Conservation (phyloP, 2,113 vertebrate genomes). For the Chloropsis cyanopogon region DNA sequence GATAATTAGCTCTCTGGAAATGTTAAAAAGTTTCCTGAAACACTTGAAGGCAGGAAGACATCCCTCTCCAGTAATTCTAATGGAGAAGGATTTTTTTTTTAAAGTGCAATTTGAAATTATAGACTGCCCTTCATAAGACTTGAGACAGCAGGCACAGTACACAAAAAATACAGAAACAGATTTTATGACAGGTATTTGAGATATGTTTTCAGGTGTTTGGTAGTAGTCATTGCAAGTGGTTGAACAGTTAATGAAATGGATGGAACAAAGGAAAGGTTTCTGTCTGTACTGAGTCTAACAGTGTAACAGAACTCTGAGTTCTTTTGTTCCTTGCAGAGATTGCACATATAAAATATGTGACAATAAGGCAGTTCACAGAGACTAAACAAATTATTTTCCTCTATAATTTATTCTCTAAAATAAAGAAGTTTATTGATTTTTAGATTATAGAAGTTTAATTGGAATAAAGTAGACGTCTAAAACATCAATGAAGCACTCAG, state of each 20-base stretch:
- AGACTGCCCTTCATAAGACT: neutral
- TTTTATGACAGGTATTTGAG: neutral
- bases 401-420: slow-evolving; percentile 30
- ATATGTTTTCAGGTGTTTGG: neutral
- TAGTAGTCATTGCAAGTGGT: neutral
- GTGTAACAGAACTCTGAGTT: neutral
- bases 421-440: slow-evolving; percentile 49
- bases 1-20: neutral
- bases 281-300: neutral
- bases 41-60: neutral
- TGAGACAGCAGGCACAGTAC: neutral
- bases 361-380: slow-evolving; percentile 30
- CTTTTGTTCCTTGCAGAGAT: neutral
- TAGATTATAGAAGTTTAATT: slow-evolving; percentile 50
- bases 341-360: slow-evolving; percentile 15
- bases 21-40: neutral
- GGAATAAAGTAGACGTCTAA: slow-evolving; percentile 31
- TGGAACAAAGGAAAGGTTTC: neutral
- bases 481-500: slow-evolving; percentile 25
- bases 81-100: neutral
- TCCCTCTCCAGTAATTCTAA: neutral
- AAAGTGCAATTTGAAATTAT: neutral
- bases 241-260: neutral
- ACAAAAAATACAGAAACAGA: neutral
- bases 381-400: slow-evolving; percentile 30